Evolutionary conservation across 2,888 invertebrate species (phyloP), one percentile per base, ranked within the genome.

Genomic region (Lithophane socia): DNA sequence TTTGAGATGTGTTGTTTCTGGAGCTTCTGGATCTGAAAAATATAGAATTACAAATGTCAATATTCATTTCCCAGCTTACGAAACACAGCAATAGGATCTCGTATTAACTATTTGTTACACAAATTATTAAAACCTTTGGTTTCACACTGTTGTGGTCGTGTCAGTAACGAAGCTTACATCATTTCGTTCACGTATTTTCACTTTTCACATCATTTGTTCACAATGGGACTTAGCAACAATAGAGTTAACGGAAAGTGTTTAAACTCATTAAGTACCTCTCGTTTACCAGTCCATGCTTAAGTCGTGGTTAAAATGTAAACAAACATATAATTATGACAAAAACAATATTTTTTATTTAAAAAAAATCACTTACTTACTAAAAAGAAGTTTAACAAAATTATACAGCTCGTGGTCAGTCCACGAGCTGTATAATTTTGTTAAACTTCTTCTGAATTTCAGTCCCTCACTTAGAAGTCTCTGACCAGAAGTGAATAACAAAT

Each of bases 1-100:
- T 49, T 52, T 69, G 0, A 80, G 12, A n/a, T 1, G 16, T 0
- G 0, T 60, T 7, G 80, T 74, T 80, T 79, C 68, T 13, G 67
- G 80, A 10, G 79, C 80, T 42, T 68, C 64, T 5, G 68, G 54
- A 44, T 71, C 88, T 87, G 78, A 61, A 85, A 78, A n/a, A 16
- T 10, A 44, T 12, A 21, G 16, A 54, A 54, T n/a, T n/a, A 54
- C 54, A 10, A 18, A 37, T 29, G 42, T 18, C 3, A 49, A 64
- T 44, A n/a, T 21, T 44, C 7, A 21, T 37, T 21, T 56, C 21
- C 12, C 10, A 54, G 54, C 2, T 56, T 5, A n/a, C 56, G n/a
- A 2, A 7, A 18, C 18, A 18, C 8, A 7, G 29, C 52, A 52
- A 18, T 54, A 54, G 10, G 12, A 63, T 29, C 29, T 21, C 0